Evolutionary conservation across 2,113 vertebrate species (phyloP).

Genomic region (Chrysochloris asiatica): DNA sequence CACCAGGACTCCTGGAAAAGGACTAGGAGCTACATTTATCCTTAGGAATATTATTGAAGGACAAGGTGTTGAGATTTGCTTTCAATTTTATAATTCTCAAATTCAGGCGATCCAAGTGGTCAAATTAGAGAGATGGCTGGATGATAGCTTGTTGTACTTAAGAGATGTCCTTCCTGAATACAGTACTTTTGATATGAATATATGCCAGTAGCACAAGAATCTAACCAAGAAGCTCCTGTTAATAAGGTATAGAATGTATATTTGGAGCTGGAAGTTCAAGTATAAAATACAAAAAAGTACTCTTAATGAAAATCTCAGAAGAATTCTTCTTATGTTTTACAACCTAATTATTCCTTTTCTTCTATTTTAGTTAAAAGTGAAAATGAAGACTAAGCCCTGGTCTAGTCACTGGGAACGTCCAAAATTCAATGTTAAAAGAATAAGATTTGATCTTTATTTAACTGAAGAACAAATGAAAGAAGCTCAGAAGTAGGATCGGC

Average conservation of each 20-base stretch:
- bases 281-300: not conserved
- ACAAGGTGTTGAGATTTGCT: conserved; percentile 96
- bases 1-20: too few species aligned
- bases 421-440: conserved; percentile 92
- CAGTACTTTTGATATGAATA: conserved; percentile 91
- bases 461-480: conserved; percentile 85
- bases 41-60: conserved; percentile 93
- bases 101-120: conserved; percentile 92
- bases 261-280: not conserved
- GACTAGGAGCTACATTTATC: conserved; percentile 93
- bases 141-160: conserved; percentile 93
- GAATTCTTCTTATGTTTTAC: not conserved
- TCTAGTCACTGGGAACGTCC: conserved; percentile 97
- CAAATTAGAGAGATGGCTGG: conserved; percentile 95
- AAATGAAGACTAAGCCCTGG: conserved; percentile 96
- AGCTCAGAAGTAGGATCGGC: conserved; percentile 90
- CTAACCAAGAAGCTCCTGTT: conserved; percentile 86
- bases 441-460: conserved; percentile 90
- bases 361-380: conserved; percentile 89
- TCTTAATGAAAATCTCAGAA: not conserved
- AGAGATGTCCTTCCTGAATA: conserved; percentile 94
- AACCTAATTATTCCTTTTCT: conserved; percentile 10
- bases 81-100: conserved; percentile 93
- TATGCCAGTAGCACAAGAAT: conserved; percentile 84
- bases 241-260: conserved; percentile 86